These are phyloP conservation scores for Trachelus stipa DNA, from an alignment of 2,888 invertebrate genomes.

Conservation along the genomic window DNA sequence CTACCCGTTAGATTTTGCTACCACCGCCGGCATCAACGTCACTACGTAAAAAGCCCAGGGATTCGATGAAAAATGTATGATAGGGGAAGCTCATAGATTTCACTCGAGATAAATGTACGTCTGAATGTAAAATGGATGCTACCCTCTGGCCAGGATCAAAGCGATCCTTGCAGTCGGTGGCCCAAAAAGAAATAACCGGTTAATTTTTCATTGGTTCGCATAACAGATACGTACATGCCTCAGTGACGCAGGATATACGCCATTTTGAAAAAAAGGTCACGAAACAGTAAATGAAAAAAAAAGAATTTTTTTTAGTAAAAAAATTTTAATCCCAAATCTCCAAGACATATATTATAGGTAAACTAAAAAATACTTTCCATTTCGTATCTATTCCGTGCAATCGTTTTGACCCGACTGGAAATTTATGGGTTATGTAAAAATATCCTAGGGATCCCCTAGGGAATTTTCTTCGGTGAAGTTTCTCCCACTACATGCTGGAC, in stretches of 20 bases:
- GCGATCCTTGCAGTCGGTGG: neutral
- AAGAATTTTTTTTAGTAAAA: neutral
- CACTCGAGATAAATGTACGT: constrained; percentile 14
- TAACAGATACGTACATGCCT: neutral
- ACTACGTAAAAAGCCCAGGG: neutral
- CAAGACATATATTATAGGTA: neutral
- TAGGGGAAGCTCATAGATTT: constrained; percentile 17
- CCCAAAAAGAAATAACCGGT: neutral
- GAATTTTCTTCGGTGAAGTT: neutral
- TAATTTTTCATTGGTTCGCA: neutral
- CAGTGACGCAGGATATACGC: neutral
- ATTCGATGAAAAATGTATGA: constrained; percentile 6
- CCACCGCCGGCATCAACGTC: neutral
- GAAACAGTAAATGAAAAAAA: neutral
- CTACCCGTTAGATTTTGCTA: neutral
- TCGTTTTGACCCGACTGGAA: neutral
- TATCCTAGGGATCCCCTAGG: neutral
- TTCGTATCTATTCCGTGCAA: neutral
- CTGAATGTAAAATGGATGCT: constrained; percentile 6
- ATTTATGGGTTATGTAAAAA: neutral
- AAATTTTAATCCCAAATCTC: neutral
- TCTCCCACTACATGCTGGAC: neutral
- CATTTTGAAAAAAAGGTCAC: neutral
- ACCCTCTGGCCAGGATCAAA: neutral
- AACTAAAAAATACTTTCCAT: neutral